Percentiles rank a stretch among this genome's conserved stretches.
Evolutionary conservation across 2,797 vertebrate genomes (phyloP).

Genomic region (Enteromius anoplus): DNA sequence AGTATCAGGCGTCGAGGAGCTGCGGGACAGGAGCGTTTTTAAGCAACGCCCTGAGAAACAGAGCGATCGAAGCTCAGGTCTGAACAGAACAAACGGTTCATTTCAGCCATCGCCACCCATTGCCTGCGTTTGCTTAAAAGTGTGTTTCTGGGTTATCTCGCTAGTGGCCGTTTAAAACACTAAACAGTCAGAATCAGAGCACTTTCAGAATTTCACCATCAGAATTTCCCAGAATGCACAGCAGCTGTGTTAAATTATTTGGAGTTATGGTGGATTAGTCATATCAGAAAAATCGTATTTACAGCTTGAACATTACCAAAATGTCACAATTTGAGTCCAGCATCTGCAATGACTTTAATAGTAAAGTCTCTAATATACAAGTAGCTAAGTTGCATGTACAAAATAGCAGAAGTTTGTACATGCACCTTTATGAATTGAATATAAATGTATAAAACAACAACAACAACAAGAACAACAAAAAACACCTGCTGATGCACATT

Average conservation of each 20-base stretch:
- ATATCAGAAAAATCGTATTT: not conserved
- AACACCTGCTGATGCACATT: not conserved
- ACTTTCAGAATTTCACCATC: too few species aligned
- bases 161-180: too few species aligned
- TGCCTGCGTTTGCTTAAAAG: not conserved
- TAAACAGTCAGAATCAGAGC: too few species aligned
- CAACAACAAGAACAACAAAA: not conserved
- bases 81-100: conserved; percentile 33
- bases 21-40: not conserved
- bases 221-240: not conserved
- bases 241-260: not conserved
- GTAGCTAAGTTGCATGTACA: not conserved
- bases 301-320: not conserved
- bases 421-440: not conserved
- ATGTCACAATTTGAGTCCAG: not conserved
- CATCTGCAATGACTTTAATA: not conserved
- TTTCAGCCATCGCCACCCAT: conserved; percentile 16
- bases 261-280: not conserved
- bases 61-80: not conserved
- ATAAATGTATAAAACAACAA: not conserved
- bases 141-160: not conserved
- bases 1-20: not conserved
- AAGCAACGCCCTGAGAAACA: conserved; percentile 28
- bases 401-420: not conserved
- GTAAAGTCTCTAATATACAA: not conserved